Evolutionary conservation across 2,888 invertebrate species (phyloP).

Genomic region (Reticulitermes lucifugus): DNA sequence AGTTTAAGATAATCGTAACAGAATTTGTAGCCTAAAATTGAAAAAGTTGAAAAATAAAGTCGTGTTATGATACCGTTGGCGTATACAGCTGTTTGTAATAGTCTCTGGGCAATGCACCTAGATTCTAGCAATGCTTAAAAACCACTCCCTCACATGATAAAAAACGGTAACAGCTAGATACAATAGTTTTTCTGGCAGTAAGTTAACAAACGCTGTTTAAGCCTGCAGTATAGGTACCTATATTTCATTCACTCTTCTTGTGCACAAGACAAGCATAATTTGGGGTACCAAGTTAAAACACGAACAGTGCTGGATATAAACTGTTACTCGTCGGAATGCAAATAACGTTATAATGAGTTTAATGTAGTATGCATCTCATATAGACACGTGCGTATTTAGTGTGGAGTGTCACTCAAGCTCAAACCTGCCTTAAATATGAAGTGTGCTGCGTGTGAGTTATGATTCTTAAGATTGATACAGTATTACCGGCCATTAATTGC

Average conservation of each 20-base stretch:
- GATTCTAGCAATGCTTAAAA: not conserved
- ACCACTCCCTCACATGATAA: not conserved
- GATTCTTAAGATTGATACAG: no score
- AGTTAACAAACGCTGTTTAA: slow-evolving; percentile 24
- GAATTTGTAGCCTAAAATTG: no score
- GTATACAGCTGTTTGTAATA: not conserved
- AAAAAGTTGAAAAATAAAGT: not conserved
- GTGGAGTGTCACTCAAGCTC: no score
- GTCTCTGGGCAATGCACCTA: not conserved
- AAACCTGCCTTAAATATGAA: no score
- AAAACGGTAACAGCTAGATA: not conserved
- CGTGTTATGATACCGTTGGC: not conserved
- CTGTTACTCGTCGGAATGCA: not conserved
- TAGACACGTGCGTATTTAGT: no score
- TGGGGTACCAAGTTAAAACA: not conserved
- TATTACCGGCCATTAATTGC: no score
- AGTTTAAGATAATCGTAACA: no score
- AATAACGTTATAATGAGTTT: no score
- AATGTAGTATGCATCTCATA: no score
- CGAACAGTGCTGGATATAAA: not conserved
- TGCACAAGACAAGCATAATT: slow-evolving; percentile 3
- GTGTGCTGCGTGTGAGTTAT: no score
- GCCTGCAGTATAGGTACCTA: not conserved
- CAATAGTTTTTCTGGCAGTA: not conserved
- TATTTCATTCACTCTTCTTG: not conserved